Conservation (phyloP, 2,888 invertebrate species). For the Dasysyrphus albostriatus region DNA sequence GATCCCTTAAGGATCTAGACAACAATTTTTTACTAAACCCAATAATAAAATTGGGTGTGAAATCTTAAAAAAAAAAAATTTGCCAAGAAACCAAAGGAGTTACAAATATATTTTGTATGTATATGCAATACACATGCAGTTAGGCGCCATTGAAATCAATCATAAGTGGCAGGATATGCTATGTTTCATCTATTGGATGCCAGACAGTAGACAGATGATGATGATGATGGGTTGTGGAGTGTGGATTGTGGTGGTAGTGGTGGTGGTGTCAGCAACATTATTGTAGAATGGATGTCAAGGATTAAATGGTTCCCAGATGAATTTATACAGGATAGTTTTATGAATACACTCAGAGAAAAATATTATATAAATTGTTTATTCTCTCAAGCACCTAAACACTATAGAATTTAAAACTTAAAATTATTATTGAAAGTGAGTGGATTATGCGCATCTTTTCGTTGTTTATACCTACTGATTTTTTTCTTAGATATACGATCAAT, state of each 20-base stretch:
- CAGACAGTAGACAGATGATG: constrained; percentile 26
- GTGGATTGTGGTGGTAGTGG: not conserved
- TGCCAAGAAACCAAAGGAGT: constrained; percentile 16
- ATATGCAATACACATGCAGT: not conserved
- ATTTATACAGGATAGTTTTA: constrained; percentile 16
- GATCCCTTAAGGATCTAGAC: constrained; percentile 50
- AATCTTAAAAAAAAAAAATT: constrained; percentile 43
- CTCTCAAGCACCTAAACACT: too few species aligned
- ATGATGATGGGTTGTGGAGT: not conserved
- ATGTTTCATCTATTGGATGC: constrained; percentile 40
- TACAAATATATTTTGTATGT: not conserved
- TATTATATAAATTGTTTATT: not conserved
- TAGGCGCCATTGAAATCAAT: constrained; percentile 60
- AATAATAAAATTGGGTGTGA: constrained; percentile 26
- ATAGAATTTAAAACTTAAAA: too few species aligned
- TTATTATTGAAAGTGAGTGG: too few species aligned
- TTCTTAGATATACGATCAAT: too few species aligned
- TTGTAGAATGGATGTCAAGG: constrained; percentile 43
- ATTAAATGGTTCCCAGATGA: constrained; percentile 42
- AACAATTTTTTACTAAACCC: constrained; percentile 27
- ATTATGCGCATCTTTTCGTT: too few species aligned
- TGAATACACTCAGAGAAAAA: not conserved
- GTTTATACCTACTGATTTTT: too few species aligned
- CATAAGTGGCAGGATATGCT: constrained; percentile 48
- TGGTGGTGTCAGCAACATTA: constrained; percentile 38